A percentile compares a stretch with the other conserved stretches of the same genome.
These are phyloP conservation scores for Lysandra bellargus DNA, from an alignment of 2,888 invertebrate genomes.

Conservation along the genomic window DNA sequence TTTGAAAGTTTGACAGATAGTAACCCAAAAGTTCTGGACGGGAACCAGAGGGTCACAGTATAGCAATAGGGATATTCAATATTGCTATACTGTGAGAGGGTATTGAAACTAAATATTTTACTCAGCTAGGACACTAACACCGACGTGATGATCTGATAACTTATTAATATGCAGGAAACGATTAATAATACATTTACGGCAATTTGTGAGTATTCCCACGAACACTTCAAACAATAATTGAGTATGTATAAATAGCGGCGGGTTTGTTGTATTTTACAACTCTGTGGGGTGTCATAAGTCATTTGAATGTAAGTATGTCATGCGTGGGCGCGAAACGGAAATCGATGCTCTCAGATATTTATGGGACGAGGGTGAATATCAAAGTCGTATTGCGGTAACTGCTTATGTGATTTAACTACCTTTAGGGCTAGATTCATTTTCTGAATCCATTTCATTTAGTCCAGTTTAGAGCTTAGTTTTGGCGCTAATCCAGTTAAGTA, in stretches of 20 bases:
- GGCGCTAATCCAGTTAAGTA: too few relatives aligned
- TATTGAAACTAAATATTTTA: neutral
- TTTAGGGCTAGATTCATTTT: neutral
- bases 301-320: constrained; percentile 5
- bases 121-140: neutral
- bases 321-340: constrained; percentile 14
- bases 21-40: neutral
- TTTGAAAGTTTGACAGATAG: neutral
- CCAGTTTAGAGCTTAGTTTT: neutral
- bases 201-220: constrained; percentile 18
- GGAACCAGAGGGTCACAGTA: neutral
- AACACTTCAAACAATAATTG: neutral
- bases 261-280: neutral
- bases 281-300: neutral
- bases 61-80: too few relatives aligned
- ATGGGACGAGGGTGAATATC: constrained; percentile 18
- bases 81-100: too few relatives aligned
- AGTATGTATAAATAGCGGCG: neutral
- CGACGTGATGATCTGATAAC: neutral
- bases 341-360: constrained; percentile 7
- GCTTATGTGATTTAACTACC: neutral
- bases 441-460: neutral
- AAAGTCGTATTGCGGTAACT: neutral
- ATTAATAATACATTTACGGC: neutral
- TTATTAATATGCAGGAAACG: neutral